Evolutionary conservation across 1,140 invertebrate species (phyloP).

Genomic region (Yoshiicerus persimilis): DNA sequence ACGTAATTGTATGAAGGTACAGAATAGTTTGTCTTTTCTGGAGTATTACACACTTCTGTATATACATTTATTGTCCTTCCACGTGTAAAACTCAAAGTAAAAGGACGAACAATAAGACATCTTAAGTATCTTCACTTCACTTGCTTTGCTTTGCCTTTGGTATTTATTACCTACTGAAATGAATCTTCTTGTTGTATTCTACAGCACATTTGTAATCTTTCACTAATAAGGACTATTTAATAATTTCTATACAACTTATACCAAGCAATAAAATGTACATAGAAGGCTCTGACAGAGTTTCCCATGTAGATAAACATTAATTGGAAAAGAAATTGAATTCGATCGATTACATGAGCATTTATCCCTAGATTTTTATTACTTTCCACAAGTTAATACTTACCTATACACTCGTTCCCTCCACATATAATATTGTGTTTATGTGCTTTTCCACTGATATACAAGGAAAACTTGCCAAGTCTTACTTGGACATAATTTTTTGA

Average conservation of each 20-base stretch:
- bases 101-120: not conserved
- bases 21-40: not conserved
- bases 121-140: not conserved
- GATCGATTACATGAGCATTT: not conserved
- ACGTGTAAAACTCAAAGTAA: conserved; percentile 7
- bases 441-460: not conserved
- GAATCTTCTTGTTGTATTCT: not conserved
- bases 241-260: not conserved
- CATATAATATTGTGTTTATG: not conserved
- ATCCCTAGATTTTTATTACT: not conserved
- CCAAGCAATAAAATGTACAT: not conserved
- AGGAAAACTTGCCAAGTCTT: no score
- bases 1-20: not conserved
- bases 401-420: not conserved
- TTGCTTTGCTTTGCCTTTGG: not conserved
- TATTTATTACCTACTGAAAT: not conserved
- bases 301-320: not conserved
- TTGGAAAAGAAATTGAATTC: conserved; percentile 2
- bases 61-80: not conserved
- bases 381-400: not conserved
- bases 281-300: not conserved
- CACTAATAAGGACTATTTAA: not conserved
- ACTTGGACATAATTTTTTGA: no score
- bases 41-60: not conserved
- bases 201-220: not conserved